Conservation (phyloP, 2,113 vertebrate species). For the Dicentrarchus labrax region DNA sequence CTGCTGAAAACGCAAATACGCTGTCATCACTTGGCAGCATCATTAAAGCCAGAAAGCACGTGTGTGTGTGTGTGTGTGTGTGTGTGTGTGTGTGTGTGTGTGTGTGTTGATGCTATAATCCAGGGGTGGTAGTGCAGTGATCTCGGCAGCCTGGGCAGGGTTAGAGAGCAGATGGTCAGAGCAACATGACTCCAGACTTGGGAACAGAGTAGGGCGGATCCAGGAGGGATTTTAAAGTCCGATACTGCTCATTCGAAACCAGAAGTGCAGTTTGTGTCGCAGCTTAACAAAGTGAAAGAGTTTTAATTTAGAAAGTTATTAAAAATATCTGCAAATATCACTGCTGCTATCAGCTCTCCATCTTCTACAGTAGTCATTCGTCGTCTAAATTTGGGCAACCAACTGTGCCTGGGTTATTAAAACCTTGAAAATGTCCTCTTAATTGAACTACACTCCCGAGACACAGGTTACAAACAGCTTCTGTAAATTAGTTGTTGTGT, state of each 20-base stretch:
- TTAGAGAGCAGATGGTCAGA: conserved; percentile 73
- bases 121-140: conserved; percentile 58
- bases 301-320: too few species aligned
- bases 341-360: background rate
- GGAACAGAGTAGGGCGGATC: conserved; percentile 22
- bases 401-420: background rate
- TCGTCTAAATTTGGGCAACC: background rate
- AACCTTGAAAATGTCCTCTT: background rate
- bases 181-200: conserved; percentile 55
- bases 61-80: background rate
- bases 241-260: conserved; percentile 36
- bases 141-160: conserved; percentile 39
- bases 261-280: background rate
- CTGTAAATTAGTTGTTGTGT: background rate
- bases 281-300: too few species aligned
- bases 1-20: conserved; percentile 28
- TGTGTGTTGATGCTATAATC: conserved; percentile 63
- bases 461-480: background rate
- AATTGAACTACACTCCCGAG: background rate
- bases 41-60: conserved; percentile 22
- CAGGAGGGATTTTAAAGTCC: conserved; percentile 16
- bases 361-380: background rate
- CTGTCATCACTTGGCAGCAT: conserved; percentile 49
- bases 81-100: background rate
- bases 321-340: too few species aligned